Conservation (phyloP, 2,888 invertebrate genomes). For the Meteorus colon region DNA sequence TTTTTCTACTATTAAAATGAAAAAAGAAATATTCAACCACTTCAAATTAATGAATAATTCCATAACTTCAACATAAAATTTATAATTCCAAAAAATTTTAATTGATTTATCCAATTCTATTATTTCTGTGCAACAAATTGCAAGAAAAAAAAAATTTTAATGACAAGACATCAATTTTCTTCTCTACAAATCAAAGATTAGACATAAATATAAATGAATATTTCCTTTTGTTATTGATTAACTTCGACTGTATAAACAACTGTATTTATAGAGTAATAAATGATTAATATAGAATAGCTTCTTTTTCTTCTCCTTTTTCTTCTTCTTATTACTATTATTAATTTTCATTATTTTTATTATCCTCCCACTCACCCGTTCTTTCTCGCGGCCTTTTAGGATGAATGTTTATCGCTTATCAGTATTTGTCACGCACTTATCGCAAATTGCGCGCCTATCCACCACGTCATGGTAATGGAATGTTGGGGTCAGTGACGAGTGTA, state of each 20-base stretch:
- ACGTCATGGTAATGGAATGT: constrained; percentile 60
- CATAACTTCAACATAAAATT: no score
- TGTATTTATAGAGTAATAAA: constrained; percentile 25
- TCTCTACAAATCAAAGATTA: no score
- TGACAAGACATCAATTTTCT: no score
- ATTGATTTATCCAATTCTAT: no score
- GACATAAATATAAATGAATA: not conserved
- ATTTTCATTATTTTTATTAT: not conserved
- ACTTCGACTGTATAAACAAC: constrained; percentile 1
- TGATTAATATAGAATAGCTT: constrained; percentile 18
- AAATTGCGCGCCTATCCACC: constrained; percentile 23
- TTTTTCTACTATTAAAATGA: no score
- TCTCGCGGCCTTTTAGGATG: constrained; percentile 15
- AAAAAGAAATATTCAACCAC: no score
- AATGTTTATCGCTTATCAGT: constrained; percentile 15
- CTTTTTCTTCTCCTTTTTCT: not conserved
- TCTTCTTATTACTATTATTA: not conserved
- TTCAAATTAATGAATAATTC: no score
- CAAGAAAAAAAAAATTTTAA: no score
- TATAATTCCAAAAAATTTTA: no score
- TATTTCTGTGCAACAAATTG: no score
- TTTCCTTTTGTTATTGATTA: not conserved
- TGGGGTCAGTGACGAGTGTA: constrained; percentile 53
- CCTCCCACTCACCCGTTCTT: not conserved
- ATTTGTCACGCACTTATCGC: constrained; percentile 17